Evolutionary conservation across 2,797 vertebrate genomes (phyloP).

Genomic region (Micropoecilia bifurca): DNA sequence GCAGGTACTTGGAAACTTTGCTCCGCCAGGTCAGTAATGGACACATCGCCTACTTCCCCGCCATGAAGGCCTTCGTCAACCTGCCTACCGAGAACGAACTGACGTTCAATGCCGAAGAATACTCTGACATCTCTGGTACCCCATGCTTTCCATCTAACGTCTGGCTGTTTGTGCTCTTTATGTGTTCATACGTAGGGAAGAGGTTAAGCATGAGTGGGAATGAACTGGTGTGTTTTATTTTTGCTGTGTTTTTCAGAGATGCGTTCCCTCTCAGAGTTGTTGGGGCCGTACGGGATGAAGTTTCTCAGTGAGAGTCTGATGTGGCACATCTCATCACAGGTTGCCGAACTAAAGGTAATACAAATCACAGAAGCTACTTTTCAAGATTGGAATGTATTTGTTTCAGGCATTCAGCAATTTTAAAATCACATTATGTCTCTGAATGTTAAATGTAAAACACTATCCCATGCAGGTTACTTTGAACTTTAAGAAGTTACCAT

Average conservation of each 20-base stretch:
- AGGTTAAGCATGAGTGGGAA: not conserved
- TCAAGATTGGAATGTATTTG: not conserved
- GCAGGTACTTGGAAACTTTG: slow-evolving; percentile 98
- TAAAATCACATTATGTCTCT: not conserved
- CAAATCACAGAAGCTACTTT: not conserved
- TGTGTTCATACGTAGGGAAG: not conserved
- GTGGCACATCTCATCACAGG: slow-evolving; percentile 99
- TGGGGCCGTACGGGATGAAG: slow-evolving; percentile 99
- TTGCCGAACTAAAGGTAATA: slow-evolving; percentile 96
- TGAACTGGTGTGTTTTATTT: not conserved
- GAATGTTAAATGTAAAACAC: not conserved
- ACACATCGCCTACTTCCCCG: slow-evolving; percentile 98
- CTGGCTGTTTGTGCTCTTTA: not conserved
- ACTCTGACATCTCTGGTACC: slow-evolving; percentile 98
- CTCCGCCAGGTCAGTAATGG: slow-evolving; percentile 98
- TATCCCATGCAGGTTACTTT: not conserved
- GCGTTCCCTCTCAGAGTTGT: slow-evolving; percentile 93
- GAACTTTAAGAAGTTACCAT: not conserved
- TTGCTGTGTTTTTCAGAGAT: slow-evolving; percentile 84
- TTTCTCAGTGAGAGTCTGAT: slow-evolving; percentile 99
- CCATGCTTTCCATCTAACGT: not conserved
- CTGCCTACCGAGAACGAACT: slow-evolving; percentile 98
- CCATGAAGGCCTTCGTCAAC: slow-evolving; percentile 99
- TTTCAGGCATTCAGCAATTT: not conserved
- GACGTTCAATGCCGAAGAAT: slow-evolving; percentile 98